These are phyloP conservation scores for Chauna torquata DNA, from an alignment of 2,113 vertebrate genomes.

Conservation along the genomic window DNA sequence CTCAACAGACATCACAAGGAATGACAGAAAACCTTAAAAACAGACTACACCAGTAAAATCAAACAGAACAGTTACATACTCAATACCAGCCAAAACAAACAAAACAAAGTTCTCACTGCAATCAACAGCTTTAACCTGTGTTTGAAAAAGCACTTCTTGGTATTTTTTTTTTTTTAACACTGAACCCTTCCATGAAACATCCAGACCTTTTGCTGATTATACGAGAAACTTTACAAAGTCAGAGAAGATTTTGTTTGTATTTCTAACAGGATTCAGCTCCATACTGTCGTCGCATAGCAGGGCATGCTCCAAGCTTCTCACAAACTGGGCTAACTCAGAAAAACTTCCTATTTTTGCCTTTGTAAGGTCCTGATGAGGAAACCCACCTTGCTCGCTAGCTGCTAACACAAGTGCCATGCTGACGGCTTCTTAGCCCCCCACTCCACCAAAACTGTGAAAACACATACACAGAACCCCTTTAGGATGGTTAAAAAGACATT, in stretches of 20 bases:
- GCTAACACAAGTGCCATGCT: not conserved
- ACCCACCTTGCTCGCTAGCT: fast-evolving
- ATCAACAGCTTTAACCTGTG: not conserved
- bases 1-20: not conserved
- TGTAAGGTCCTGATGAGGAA: not conserved
- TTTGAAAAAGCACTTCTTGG: not conserved
- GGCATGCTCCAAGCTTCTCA: conserved; percentile 20
- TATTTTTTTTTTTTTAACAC: not conserved
- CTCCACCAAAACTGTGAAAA: not conserved
- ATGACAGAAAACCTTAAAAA: not conserved
- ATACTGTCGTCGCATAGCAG: not conserved
- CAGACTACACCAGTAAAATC: not conserved
- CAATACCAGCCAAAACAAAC: conserved; percentile 21
- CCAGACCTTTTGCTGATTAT: not conserved
- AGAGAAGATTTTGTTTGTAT: not conserved
- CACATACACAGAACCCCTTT: fast-evolving
- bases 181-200: not conserved
- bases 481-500: not conserved
- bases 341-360: conserved; percentile 1
- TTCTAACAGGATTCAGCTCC: not conserved
- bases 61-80: not conserved
- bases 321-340: not conserved
- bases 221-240: not conserved
- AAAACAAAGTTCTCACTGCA: not conserved
- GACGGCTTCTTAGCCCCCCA: not conserved